These are phyloP conservation scores for Caligus rogercresseyi DNA, from an alignment of 1,140 invertebrate genomes.

Conservation along the genomic window DNA sequence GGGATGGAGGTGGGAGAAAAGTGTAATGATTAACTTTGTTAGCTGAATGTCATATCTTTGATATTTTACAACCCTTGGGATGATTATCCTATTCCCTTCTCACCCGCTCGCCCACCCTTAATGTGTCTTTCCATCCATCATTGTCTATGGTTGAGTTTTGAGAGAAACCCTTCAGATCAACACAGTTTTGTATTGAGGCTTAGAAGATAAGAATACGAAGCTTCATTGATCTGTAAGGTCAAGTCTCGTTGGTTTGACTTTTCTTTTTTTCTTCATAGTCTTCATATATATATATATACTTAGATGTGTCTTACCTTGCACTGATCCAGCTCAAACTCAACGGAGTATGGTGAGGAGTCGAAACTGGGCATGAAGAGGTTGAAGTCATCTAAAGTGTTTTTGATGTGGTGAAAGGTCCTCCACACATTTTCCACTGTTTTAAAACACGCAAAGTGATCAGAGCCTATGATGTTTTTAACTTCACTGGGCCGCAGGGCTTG, in stretches of 20 bases:
- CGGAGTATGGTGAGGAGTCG: neutral
- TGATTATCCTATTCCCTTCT: no score
- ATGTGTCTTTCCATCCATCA: no score
- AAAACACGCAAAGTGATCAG: neutral
- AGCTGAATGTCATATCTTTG: no score
- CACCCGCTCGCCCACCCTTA: no score
- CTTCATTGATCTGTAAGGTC: neutral
- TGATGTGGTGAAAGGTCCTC: neutral
- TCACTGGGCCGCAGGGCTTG: neutral
- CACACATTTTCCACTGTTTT: neutral
- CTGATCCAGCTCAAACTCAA: neutral
- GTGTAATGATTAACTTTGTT: no score
- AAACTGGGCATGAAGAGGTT: neutral
- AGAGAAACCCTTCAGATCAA: neutral
- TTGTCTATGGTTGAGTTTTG: no score
- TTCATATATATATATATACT: neutral
- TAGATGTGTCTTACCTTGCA: neutral
- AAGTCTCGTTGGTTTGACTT: neutral
- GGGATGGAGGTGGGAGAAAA: no score
- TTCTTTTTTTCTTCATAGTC: neutral
- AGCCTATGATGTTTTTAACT: neutral
- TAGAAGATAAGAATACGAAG: neutral
- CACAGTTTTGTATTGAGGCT: neutral
- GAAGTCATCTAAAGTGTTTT: neutral
- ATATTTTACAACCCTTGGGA: no score